A percentile compares a stretch with the other conserved stretches of the same genome.
Conservation (phyloP, 2,113 vertebrate species). For the Microcebus griseorufus region DNA sequence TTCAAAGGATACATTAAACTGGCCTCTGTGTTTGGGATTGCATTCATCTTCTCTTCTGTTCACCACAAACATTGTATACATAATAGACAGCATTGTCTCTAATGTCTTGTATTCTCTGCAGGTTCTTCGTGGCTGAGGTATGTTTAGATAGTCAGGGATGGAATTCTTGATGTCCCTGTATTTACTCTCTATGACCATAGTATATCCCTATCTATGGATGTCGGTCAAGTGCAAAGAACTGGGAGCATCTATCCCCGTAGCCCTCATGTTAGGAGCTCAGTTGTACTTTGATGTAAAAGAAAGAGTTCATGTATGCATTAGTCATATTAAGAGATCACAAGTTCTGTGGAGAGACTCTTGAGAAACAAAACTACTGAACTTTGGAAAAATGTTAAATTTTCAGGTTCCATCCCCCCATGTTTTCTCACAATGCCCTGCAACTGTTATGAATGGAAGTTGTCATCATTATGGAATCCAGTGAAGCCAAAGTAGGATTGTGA, state of each 20-base stretch:
- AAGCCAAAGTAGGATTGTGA: neutral
- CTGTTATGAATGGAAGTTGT: neutral
- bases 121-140: neutral
- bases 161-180: neutral
- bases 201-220: neutral
- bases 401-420: neutral
- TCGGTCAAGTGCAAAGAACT: neutral
- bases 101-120: neutral
- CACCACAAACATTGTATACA: neutral
- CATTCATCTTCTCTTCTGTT: neutral
- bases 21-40: neutral
- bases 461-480: neutral
- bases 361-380: neutral
- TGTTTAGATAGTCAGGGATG: neutral
- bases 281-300: neutral
- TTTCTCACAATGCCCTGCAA: neutral
- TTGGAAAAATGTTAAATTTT: neutral
- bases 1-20: neutral
- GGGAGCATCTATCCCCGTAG: neutral
- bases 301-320: neutral
- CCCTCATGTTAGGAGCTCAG: neutral
- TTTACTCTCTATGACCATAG: neutral
- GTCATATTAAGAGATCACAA: neutral
- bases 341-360: neutral
- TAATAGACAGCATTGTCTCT: neutral